Conservation (phyloP, 2,888 invertebrate genomes). For the Pyralis farinalis region DNA sequence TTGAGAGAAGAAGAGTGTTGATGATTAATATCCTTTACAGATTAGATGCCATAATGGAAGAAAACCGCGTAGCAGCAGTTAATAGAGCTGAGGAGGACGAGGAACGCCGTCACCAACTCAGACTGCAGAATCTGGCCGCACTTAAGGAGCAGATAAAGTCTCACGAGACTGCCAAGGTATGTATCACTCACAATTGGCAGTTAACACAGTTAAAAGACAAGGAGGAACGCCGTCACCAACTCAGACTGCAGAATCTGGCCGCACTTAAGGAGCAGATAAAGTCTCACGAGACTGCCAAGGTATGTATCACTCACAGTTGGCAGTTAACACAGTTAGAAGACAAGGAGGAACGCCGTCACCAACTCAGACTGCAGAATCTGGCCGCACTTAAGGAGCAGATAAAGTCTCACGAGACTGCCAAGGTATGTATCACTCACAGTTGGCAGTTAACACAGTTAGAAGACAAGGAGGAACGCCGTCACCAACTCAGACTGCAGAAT, state of each 20-base stretch:
- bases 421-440: no score
- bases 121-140: slow-evolving; percentile 65
- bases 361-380: slow-evolving; percentile 64
- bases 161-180: slow-evolving; percentile 66
- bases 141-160: slow-evolving; percentile 72
- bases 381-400: slow-evolving; percentile 74
- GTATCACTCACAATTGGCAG: no score
- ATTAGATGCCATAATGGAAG: slow-evolving; percentile 87
- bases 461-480: slow-evolving; percentile 58
- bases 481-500: slow-evolving; percentile 62
- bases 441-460: slow-evolving; percentile 80
- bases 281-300: slow-evolving; percentile 66
- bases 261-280: slow-evolving; percentile 73
- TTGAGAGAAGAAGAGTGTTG: no score
- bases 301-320: no score
- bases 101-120: slow-evolving; percentile 56
- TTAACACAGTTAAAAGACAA: slow-evolving; percentile 77
- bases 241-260: slow-evolving; percentile 64
- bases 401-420: slow-evolving; percentile 60
- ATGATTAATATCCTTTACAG: no score
- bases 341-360: slow-evolving; percentile 61
- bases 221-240: slow-evolving; percentile 56
- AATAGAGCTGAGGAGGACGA: slow-evolving; percentile 74
- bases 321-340: slow-evolving; percentile 76
- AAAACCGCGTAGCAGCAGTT: slow-evolving; percentile 81